These are phyloP conservation scores for Rhabditoides inermis DNA, from an alignment of 2,888 invertebrate genomes.

Conservation along the genomic window DNA sequence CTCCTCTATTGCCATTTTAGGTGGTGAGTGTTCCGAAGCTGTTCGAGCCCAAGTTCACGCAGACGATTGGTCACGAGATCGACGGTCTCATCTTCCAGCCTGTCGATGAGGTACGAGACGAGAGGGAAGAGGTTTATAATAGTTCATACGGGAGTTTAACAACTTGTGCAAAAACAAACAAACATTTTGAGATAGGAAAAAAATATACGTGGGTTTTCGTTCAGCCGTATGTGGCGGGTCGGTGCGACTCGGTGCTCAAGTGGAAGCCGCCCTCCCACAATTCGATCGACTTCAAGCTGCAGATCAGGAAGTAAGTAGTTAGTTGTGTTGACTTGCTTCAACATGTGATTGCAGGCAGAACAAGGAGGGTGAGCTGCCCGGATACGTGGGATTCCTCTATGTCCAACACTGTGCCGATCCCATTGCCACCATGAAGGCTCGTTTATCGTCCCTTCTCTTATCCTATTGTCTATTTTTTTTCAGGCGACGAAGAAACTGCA, in stretches of 20 bases:
- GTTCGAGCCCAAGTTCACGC: slow-evolving; percentile 69
- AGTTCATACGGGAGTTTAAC: not conserved
- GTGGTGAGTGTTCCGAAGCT: slow-evolving; percentile 23
- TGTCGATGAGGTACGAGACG: slow-evolving; percentile 64
- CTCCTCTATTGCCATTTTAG: no score
- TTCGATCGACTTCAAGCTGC: slow-evolving; percentile 86
- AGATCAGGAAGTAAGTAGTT: slow-evolving; percentile 62
- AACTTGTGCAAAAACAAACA: not conserved
- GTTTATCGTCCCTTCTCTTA: no score
- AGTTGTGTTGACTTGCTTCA: not conserved
- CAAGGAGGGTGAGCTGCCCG: slow-evolving; percentile 47
- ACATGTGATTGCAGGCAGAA: slow-evolving; percentile 10
- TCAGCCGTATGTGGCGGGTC: slow-evolving; percentile 74
- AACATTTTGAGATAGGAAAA: not conserved
- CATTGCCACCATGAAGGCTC: slow-evolving; percentile 69
- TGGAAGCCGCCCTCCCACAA: slow-evolving; percentile 93
- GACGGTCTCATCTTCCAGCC: slow-evolving; percentile 98
- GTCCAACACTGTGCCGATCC: slow-evolving; percentile 59
- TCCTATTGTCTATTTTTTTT: no score
- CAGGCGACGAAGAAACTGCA: slow-evolving; percentile 67
- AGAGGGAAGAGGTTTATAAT: not conserved
- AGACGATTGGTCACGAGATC: slow-evolving; percentile 79
- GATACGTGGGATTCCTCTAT: slow-evolving; percentile 48
- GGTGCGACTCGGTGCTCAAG: slow-evolving; percentile 77
- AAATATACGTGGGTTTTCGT: no score